Base-by-base conservation (phyloP, 1,140 invertebrate genomes). In the Scaptomyza pallida region DNA sequence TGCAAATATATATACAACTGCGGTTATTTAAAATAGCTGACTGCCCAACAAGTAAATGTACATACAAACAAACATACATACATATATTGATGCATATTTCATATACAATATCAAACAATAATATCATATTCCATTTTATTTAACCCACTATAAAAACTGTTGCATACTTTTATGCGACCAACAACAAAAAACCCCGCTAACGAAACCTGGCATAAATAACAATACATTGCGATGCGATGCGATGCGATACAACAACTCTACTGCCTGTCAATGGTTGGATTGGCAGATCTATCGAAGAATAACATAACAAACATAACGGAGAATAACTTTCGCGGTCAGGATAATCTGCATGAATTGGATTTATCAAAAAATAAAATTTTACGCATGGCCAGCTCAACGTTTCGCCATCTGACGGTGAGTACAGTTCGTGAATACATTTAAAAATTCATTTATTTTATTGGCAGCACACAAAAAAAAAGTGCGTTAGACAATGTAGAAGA, bases 301-400 rank as follows among this genome's bases (percentile, higher is more conserved):
- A 96, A 96, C 75, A 94, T 97, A 47, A 95, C 94, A 8, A 93
- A 94, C 71, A 93, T 96, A 3, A 92, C 96, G 43, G 94, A 97
- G 59, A 94, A 96, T 80, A 98, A 98, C 91, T 97, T 98, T 80
- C 89, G 93, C 6, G 94, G 94, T 30, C 92, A 98, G 68, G 94
- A 95, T 76, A 95, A 94, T 82, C 92, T 98, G 10, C 93, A 94
- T 23, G 95, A 97, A 75, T 93, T 98, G 52, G 95, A 97, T 92
- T 93, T 98, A 30, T 96, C 97, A 82, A 94, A 96, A 89, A 98
- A 98, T 92, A 92, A 94, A 70, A 94, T 95, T 63, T 92, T 93
- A 92, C 93, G 93, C 92, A 95, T 94, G 94, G 95, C 92, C 60
- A 96, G 95, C 68, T 95, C 95, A 54, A 94, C 94, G 6, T 97